These are phyloP conservation scores for Yponomeuta sedellus DNA, from an alignment of 2,888 invertebrate species.

Conservation along the genomic window DNA sequence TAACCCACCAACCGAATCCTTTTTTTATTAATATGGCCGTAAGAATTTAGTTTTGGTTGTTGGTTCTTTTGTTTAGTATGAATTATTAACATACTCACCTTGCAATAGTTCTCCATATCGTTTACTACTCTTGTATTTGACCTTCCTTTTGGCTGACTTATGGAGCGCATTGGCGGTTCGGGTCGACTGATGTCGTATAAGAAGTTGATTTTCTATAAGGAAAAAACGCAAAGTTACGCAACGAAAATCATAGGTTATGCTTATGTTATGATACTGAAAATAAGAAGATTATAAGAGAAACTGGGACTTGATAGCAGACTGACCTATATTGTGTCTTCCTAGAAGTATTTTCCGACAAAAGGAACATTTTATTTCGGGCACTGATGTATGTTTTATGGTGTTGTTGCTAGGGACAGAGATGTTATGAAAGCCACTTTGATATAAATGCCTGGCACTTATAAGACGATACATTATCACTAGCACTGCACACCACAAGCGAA, in stretches of 20 bases:
- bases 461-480: conserved; percentile 61
- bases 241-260: conserved; percentile 41
- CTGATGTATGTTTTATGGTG: conserved; percentile 33
- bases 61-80: not conserved
- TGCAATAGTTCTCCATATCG: conserved; percentile 82
- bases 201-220: conserved; percentile 44
- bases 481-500: conserved; percentile 33
- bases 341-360: conserved; percentile 61
- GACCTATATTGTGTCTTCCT: conserved; percentile 52
- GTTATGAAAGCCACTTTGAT: conserved; percentile 54
- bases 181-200: conserved; percentile 59
- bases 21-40: too few species aligned
- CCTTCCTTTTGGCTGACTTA: conserved; percentile 58
- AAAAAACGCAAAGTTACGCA: conserved; percentile 60
- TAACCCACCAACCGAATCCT: too few species aligned
- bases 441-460: conserved; percentile 55
- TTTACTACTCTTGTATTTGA: conserved; percentile 61
- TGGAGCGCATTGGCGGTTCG: conserved; percentile 52
- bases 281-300: not conserved
- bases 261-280: conserved; percentile 20
- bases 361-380: conserved; percentile 59
- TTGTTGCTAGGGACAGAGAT: conserved; percentile 40
- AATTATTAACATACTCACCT: conserved; percentile 59
- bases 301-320: conserved; percentile 15
- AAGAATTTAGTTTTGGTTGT: not conserved